Evolutionary conservation across 1,140 invertebrate genomes (phyloP).

Genomic region (Drosophila saltans): DNA sequence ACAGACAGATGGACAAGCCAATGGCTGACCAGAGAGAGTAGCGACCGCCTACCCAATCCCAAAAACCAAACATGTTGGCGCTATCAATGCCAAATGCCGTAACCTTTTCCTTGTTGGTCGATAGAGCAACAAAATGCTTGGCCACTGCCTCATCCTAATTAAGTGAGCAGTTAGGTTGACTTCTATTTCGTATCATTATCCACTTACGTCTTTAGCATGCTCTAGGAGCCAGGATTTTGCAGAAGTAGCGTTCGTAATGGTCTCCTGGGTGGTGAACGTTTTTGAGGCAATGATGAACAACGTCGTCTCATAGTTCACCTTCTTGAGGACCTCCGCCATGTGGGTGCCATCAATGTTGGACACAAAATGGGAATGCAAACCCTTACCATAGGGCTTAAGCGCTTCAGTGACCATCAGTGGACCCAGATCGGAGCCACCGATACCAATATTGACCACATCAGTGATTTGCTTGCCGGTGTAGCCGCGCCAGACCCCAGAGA

Average conservation of each 20-base stretch:
- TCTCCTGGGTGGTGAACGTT: constrained; percentile 99
- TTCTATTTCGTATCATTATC: not conserved
- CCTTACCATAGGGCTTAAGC: constrained; percentile 94
- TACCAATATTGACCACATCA: constrained; percentile 99
- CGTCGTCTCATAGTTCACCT: constrained; percentile 95
- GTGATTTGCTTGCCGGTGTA: constrained; percentile 98
- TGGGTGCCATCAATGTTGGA: constrained; percentile 99
- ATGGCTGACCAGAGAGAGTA: constrained; percentile 99
- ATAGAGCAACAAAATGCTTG: constrained; percentile 99
- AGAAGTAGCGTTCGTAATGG: constrained; percentile 98
- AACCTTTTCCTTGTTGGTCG: constrained; percentile 96
- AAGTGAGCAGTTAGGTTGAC: not conserved
- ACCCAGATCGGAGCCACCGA: constrained; percentile 99
- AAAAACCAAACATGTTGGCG: constrained; percentile 99
- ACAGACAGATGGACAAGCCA: constrained; percentile 96
- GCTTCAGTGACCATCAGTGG: constrained; percentile 99
- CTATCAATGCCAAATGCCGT: constrained; percentile 98
- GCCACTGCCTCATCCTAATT: constrained; percentile 92
- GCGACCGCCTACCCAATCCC: constrained; percentile 99
- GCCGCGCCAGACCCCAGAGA: constrained; percentile 87
- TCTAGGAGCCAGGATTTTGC: constrained; percentile 98
- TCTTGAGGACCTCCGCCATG: constrained; percentile 96
- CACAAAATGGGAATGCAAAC: constrained; percentile 97
- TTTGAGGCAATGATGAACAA: constrained; percentile 99
- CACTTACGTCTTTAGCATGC: constrained; percentile 92